A percentile compares a stretch with the other conserved stretches of the same genome.
Evolutionary conservation across 1,140 invertebrate genomes (phyloP).

Genomic region (Scaptodrosophila lebanonensis): DNA sequence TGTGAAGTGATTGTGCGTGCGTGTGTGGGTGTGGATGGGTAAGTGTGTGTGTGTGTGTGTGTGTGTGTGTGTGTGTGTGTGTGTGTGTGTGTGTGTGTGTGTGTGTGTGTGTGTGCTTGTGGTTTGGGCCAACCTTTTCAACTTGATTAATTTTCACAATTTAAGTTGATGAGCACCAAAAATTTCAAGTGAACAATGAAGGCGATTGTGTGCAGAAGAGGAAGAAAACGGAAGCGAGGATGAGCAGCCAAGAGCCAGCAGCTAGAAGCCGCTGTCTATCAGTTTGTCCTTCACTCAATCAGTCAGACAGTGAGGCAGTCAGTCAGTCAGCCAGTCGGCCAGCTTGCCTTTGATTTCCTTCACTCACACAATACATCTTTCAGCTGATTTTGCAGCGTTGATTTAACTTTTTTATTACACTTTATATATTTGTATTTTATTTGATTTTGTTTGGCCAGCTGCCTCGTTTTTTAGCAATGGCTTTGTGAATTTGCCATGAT

Average conservation of each 20-base stretch:
- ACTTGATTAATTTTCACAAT: constrained; percentile 74
- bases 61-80: no score
- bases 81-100: no score
- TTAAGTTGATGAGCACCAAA: constrained; percentile 66
- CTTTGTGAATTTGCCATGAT: constrained; percentile 62
- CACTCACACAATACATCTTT: no score
- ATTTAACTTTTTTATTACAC: constrained; percentile 37
- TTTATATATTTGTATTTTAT: constrained; percentile 12
- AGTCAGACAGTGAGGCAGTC: background rate
- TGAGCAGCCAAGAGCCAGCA: background rate
- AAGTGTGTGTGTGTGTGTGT: no score
- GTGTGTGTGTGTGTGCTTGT: no score
- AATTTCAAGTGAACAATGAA: constrained; percentile 36
- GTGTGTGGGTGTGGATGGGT: background rate
- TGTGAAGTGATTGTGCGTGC: background rate
- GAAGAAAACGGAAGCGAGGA: no score
- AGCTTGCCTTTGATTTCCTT: no score
- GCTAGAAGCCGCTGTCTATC: background rate
- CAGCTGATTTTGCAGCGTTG: constrained; percentile 15
- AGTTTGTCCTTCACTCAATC: no score
- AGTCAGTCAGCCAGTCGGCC: constrained; percentile 1
- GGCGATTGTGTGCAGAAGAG: no score
- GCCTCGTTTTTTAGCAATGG: constrained; percentile 26
- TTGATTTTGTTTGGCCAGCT: constrained; percentile 34
- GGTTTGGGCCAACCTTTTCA: constrained; percentile 55